phyloP scores from a whole-genome alignment of 2,797 vertebrate genomes.

The Sebastes aleutianus region DNA sequence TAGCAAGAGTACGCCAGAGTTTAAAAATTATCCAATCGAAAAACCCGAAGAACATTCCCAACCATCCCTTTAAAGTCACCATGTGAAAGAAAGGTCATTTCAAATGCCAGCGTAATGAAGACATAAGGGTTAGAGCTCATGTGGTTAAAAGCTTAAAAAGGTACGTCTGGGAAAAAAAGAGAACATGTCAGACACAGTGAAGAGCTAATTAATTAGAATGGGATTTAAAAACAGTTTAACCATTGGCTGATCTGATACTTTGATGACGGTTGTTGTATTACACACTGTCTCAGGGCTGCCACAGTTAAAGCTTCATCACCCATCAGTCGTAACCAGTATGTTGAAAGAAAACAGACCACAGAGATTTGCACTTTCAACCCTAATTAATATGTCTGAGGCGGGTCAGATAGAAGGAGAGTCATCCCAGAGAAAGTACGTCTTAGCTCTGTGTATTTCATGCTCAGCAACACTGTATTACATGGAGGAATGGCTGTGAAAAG shows the following conservation, averaged over 20 bases:
- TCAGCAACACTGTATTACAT: not conserved
- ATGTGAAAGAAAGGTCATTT: not conserved
- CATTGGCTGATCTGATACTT: conserved; percentile 30
- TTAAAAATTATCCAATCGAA: not conserved
- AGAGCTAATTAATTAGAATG: conserved; percentile 27
- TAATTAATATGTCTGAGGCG: conserved; percentile 27
- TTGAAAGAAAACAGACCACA: not conserved
- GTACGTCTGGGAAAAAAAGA: not conserved
- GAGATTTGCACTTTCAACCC: conserved; percentile 23
- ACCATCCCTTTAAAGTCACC: not conserved
- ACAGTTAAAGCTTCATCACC: conserved; percentile 17
- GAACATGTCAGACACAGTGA: conserved; percentile 1
- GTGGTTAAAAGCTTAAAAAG: conserved; percentile 33
- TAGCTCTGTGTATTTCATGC: not conserved
- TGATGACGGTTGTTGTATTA: conserved; percentile 18
- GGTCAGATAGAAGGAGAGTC: not conserved
- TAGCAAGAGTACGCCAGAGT: not conserved
- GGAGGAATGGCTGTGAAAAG: not conserved
- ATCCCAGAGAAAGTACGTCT: not conserved
- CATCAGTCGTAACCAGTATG: not conserved
- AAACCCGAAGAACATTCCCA: not conserved
- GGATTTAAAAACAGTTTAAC: conserved; percentile 44
- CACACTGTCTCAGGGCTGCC: conserved; percentile 10
- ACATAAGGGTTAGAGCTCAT: not conserved
- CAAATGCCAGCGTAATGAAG: conserved; percentile 20